Base-by-base conservation (phyloP, 2,888 invertebrate genomes). In the Polyommatus icarus region DNA sequence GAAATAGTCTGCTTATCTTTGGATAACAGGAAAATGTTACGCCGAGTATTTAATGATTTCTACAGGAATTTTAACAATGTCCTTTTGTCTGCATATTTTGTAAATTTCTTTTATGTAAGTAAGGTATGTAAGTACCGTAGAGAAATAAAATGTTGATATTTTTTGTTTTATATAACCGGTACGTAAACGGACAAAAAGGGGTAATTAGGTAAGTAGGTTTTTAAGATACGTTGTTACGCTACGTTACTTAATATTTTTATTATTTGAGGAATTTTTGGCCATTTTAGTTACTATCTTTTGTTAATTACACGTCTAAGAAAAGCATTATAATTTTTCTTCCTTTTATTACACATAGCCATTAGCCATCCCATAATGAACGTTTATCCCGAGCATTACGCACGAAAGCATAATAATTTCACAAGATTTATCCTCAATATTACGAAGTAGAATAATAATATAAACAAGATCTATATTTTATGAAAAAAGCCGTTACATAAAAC, bases 391-490 rank as follows among this genome's bases (percentile, higher is more conserved):
- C 75, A 75, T 75, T 54, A 75, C 75, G 75, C 50, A 75, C 75
- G 75, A 12, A 75, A 54, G 20, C 32, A 75, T 75, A 54, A 50
- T 75, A 50, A 46, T 75, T 54, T 75, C 46, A 24, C 1, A 54
- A 75, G 75, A 75, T 75, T 75, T 54, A 75, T 54, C 50, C 7
- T 54, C 20, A 46, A 75, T 75, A 46, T 75, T 50, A 54, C 75
- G 75, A 50, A 75, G 73, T 73, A 40, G n/a, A 46, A 75, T 54
- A 46, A 75, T 54, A 50, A 75, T 50, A 75, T 29, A 54, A 75
- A 75, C 75, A 75, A 75, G 46, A 75, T 73, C 73, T 73, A 46
- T 73, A 40, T 75, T 75, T 75, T 54, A 54, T 75, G 50, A 54
- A 73, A 73, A 73, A 46, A 73, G 73, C 73, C 36, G 73, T 73